phyloP scores from a whole-genome alignment of 2,888 invertebrate genomes.

The Noctuana brunneofusca region DNA sequence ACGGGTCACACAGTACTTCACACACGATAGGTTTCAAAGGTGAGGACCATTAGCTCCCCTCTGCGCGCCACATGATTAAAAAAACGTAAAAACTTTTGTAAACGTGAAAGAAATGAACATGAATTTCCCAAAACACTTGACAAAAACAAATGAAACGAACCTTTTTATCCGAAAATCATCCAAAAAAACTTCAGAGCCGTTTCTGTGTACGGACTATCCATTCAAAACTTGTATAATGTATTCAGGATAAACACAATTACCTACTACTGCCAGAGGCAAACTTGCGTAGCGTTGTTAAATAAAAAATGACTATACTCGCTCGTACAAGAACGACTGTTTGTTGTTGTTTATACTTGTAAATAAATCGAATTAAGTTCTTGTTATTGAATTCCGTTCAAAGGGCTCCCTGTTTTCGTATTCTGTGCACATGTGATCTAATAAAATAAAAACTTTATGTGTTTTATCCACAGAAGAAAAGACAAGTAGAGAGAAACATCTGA shows the following conservation, averaged over 20 bases:
- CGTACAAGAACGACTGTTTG: neutral
- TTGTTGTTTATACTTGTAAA: slow-evolving; percentile 12
- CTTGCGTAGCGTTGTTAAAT: neutral
- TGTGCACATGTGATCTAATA: neutral
- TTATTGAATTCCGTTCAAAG: slow-evolving; percentile 11
- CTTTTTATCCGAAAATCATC: neutral
- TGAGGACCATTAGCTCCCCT: too few relatives aligned
- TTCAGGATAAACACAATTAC: neutral
- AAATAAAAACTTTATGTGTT: slow-evolving; percentile 1
- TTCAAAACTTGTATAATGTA: neutral
- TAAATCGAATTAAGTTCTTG: slow-evolving; percentile 3
- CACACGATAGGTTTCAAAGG: too few relatives aligned
- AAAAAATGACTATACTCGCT: neutral
- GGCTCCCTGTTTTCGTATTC: neutral
- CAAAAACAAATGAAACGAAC: neutral
- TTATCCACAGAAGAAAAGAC: neutral
- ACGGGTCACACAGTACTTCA: too few relatives aligned
- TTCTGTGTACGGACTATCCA: neutral
- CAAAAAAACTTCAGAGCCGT: neutral
- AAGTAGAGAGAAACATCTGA: neutral
- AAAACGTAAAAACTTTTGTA: too few relatives aligned
- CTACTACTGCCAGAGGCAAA: neutral
- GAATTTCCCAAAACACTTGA: too few relatives aligned
- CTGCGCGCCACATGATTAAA: too few relatives aligned
- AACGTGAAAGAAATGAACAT: too few relatives aligned